phyloP scores from a whole-genome alignment of 1,140 invertebrate species.

The Apis cerana region DNA sequence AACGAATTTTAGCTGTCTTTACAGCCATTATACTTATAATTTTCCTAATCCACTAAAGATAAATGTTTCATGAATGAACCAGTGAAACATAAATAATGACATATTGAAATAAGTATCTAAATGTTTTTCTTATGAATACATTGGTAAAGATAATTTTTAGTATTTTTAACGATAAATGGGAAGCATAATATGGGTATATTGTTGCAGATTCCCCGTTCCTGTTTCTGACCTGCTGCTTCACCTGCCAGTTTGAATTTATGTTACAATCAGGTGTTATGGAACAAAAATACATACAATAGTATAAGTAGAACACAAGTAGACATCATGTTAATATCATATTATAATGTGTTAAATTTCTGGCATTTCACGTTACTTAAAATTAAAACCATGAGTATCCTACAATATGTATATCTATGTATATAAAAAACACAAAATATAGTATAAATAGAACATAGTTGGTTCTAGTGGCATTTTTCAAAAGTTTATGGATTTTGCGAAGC shows the following conservation, averaged over 20 bases:
- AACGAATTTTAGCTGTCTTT: conserved; percentile 56
- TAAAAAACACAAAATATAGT: conserved; percentile 65
- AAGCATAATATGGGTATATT: conserved; percentile 58
- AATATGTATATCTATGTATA: conserved; percentile 69
- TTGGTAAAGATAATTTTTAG: conserved; percentile 60
- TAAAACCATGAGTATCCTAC: conserved; percentile 71
- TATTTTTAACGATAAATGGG: conserved; percentile 61
- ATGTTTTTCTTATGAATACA: conserved; percentile 57
- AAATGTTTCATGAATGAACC: conserved; percentile 59
- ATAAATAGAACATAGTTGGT: conserved; percentile 66
- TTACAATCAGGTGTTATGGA: conserved; percentile 69
- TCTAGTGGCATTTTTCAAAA: conserved; percentile 63
- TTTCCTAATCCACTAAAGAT: conserved; percentile 52
- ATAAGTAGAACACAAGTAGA: conserved; percentile 73
- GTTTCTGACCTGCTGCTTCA: conserved; percentile 69
- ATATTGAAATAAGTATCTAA: conserved; percentile 52
- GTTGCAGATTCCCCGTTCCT: conserved; percentile 66
- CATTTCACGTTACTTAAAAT: conserved; percentile 68
- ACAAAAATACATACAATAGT: conserved; percentile 73
- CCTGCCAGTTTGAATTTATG: conserved; percentile 68
- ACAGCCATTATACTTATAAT: conserved; percentile 52
- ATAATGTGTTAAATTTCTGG: conserved; percentile 62
- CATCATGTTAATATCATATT: conserved; percentile 67
- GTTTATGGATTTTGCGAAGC: conserved; percentile 68
- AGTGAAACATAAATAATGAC: conserved; percentile 57